phyloP scores from a whole-genome alignment of 2,888 invertebrate species.

The Eledona agricola region DNA sequence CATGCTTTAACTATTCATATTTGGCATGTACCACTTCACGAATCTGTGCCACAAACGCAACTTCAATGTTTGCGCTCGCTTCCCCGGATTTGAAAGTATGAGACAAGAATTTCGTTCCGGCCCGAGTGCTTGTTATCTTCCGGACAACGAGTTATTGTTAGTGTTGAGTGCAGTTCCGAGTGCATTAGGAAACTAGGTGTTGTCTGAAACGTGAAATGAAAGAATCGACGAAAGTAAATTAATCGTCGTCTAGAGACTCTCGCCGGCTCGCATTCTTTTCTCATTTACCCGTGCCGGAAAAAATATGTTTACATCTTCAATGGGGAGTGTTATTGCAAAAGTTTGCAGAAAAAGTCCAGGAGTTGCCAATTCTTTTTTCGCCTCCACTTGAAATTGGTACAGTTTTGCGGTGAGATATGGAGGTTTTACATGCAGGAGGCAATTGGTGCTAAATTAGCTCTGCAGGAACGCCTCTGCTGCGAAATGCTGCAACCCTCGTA shows the following conservation, averaged over 20 bases:
- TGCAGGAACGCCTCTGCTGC: slow-evolving; percentile 13
- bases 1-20: no score
- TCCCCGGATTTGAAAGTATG: slow-evolving; percentile 16
- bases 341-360: slow-evolving; percentile 10
- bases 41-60: no score
- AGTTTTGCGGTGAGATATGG: no score
- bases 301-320: slow-evolving; percentile 28
- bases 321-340: slow-evolving; percentile 29
- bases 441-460: slow-evolving; percentile 25
- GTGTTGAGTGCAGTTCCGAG: slow-evolving; percentile 13
- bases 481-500: slow-evolving; percentile 16
- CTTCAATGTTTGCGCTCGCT: slow-evolving; percentile 17
- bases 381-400: no score
- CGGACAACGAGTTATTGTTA: slow-evolving; percentile 26
- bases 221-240: slow-evolving; percentile 7
- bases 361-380: slow-evolving; percentile 18
- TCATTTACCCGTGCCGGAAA: slow-evolving; percentile 16
- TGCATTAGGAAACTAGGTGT: slow-evolving; percentile 8
- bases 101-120: slow-evolving; percentile 14
- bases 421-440: slow-evolving; percentile 22
- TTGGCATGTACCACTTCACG: no score
- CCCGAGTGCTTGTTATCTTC: slow-evolving; percentile 32
- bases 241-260: slow-evolving; percentile 7
- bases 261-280: neutral
- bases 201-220: slow-evolving; percentile 5